Evolutionary conservation across 1,140 invertebrate genomes (phyloP).

Genomic region (Drosophila neocordata): DNA sequence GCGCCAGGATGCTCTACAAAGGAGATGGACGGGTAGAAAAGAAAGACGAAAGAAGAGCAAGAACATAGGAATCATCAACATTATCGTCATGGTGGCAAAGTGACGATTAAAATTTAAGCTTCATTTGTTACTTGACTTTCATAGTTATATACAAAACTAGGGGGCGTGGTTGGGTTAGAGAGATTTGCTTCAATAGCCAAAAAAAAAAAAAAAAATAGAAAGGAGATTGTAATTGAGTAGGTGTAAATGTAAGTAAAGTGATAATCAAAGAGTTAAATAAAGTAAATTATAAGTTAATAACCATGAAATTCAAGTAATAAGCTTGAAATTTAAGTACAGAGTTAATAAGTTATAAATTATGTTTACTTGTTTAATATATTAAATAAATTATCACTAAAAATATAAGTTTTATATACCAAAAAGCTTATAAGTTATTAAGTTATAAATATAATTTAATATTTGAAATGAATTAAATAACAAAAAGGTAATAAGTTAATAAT

Average conservation of each 20-base stretch:
- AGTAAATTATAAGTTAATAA: background rate
- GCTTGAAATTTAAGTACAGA: too few relatives aligned
- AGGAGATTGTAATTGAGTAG: conserved; percentile 61
- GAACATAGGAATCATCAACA: conserved; percentile 60
- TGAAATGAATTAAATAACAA: too few relatives aligned
- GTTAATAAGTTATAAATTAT: too few relatives aligned
- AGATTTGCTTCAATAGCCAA: conserved; percentile 28
- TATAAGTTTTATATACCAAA: too few relatives aligned
- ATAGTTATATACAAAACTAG: background rate
- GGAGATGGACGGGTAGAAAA: conserved; percentile 28
- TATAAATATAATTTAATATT: too few relatives aligned
- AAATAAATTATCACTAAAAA: too few relatives aligned
- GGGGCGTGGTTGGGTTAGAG: conserved; percentile 17
- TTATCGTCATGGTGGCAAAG: conserved; percentile 66
- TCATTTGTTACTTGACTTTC: conserved; percentile 69
- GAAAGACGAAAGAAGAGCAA: conserved; percentile 25
- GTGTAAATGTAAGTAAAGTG: conserved; percentile 47
- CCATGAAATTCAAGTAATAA: too few relatives aligned
- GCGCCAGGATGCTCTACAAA: conserved; percentile 41
- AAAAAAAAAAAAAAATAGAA: too few relatives aligned
- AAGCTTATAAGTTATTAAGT: too few relatives aligned
- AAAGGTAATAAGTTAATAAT: too few relatives aligned
- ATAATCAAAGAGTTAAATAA: background rate
- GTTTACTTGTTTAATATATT: too few relatives aligned
- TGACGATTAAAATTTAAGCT: conserved; percentile 82